A percentile compares a stretch with the other conserved stretches of the same genome.
Evolutionary conservation across 2,113 vertebrate genomes (phyloP).

Genomic region (Conger conger): DNA sequence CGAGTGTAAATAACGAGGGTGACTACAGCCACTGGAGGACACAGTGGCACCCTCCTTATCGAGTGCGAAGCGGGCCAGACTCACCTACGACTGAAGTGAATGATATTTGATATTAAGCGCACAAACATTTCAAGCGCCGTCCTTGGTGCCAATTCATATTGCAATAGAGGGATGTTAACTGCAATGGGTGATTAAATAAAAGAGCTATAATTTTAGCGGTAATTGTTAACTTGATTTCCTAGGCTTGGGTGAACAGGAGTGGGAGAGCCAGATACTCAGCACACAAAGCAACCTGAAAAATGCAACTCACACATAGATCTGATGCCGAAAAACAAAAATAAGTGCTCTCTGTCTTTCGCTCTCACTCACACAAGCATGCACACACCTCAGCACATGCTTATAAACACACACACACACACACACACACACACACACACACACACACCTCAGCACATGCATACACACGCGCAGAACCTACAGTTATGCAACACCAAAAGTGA

Average conservation of each 20-base stretch:
- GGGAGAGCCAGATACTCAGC: neutral
- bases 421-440: conserved; percentile 10
- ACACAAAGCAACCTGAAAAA: neutral
- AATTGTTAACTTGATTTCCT: neutral
- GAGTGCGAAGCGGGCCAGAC: neutral
- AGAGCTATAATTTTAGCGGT: neutral
- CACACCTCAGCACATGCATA: neutral
- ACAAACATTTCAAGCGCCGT: neutral
- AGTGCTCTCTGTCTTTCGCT: too few relatives aligned
- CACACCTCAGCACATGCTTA: neutral
- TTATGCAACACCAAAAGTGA: neutral
- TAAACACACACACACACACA: conserved; percentile 17
- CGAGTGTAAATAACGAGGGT: neutral
- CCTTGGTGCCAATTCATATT: neutral
- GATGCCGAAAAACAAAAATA: neutral
- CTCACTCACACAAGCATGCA: neutral
- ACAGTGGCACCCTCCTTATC: neutral
- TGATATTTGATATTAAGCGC: neutral
- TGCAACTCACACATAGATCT: neutral
- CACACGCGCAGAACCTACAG: neutral
- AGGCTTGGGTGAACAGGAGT: neutral
- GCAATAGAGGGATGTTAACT: neutral
- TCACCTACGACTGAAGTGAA: neutral
- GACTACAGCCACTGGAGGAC: neutral
- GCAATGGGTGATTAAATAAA: neutral